Percentiles rank a stretch among this genome's conserved stretches.
Conservation (phyloP, 2,888 invertebrate species). For the Atherix ibis region DNA sequence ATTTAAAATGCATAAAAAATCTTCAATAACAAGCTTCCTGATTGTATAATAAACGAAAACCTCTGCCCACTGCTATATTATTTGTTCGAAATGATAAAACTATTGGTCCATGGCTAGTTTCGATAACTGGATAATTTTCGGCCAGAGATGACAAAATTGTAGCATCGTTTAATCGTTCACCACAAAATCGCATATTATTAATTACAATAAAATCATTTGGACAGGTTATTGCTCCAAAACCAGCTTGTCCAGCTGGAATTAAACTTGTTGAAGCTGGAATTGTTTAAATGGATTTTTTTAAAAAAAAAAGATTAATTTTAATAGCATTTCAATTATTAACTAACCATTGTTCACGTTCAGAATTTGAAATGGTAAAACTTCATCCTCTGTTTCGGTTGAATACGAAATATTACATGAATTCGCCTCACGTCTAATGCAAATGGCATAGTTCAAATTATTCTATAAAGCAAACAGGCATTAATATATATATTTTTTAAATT, state of each 20-base stretch:
- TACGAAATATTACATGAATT: conserved; percentile 53
- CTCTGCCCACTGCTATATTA: conserved; percentile 45
- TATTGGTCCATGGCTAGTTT: conserved; percentile 52
- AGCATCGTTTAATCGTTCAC: conserved; percentile 58
- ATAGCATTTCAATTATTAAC: background rate
- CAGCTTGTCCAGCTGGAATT: conserved; percentile 50
- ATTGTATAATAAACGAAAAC: conserved; percentile 51
- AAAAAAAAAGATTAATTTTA: background rate
- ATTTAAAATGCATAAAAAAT: no score
- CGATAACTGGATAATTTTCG: conserved; percentile 52
- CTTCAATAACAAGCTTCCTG: conserved; percentile 49
- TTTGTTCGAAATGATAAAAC: conserved; percentile 52
- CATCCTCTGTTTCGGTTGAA: conserved; percentile 32
- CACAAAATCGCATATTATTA: conserved; percentile 54
- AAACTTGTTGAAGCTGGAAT: background rate
- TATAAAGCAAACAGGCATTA: conserved; percentile 25
- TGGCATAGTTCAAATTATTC: conserved; percentile 65
- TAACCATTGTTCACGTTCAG: conserved; percentile 50
- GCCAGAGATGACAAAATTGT: conserved; percentile 43
- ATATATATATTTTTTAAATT: no score
- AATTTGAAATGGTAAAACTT: conserved; percentile 46
- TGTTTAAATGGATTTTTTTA: background rate
- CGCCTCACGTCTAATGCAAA: conserved; percentile 46
- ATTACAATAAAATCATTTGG: conserved; percentile 58
- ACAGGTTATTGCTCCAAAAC: conserved; percentile 58